Base-by-base conservation (phyloP, 2,113 vertebrate species). In the Aptenodytes forsteri region DNA sequence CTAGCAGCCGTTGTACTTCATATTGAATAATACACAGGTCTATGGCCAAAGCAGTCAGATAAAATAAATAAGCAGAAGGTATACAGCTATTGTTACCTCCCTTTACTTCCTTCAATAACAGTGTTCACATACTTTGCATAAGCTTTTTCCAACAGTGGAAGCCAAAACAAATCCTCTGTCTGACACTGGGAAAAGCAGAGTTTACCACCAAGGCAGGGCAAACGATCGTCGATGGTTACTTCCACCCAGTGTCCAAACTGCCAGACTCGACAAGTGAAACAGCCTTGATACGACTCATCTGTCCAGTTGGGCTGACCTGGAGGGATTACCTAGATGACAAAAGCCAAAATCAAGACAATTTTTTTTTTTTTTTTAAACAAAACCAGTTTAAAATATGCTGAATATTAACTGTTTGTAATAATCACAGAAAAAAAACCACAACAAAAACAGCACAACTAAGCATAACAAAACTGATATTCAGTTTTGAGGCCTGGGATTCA, bases 171-270 rank as follows among this genome's bases (percentile, higher is more conserved):
- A 78, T 97, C 97, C 46, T 99, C 98, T 32, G 98, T 98, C 90
- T 99, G 99, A 97, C 99, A 99, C 47, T 98, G 98, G 87, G 99
- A 99, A 97, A 99, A 99, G 96, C 99, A 99, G 70, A 99, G 99
- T 83, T 98, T 97, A 58, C 98, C 98, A n/a, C 98, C 98, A 20
- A 99, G 96, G 87, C 99, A 99, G 71, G 99, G 99, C 82, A 99
- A 98, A 4, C 98, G 98, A 92, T 99, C 99, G 1, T 99, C 99
- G 5, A 99, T 93, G 44, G 97, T 98, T 84, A 99, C 99, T 55
- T 99, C 98, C 46, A 98, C 98, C 99, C 99, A 99, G 62, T 91
- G 97, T 56, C 99, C 99, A 79, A 98, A 99, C 97, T 98, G 98
- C 99, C 99, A 99, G 44, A 99, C 98, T 11, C 97, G 62, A 79